Evolutionary conservation across 2,113 vertebrate species (phyloP), one percentile per base, ranked within the genome.

Genomic region (Numenius arquata): DNA sequence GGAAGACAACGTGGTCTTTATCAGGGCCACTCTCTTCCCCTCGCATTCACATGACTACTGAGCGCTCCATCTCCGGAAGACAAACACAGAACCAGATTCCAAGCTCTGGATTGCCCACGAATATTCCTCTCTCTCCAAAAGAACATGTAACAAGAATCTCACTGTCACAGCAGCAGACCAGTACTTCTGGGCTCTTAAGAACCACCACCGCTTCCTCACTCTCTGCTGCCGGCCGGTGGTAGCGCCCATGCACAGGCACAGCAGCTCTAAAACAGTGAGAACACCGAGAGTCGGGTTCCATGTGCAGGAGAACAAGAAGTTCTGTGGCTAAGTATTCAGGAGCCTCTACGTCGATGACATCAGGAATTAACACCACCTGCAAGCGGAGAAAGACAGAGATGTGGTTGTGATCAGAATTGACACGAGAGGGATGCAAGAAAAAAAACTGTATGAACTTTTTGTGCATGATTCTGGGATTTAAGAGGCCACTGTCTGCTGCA

Each of bases 211-310:
- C 93, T 63, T 96, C 65, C 36, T 89, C 72, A 4, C 66, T 93
- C 8, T 79, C 68, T 41, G 61, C 68, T 12, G 98, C 97, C 0
- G 99, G 99, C 34, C 97, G 95, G 48, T 99, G 99, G 92, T 99
- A 99, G 6, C 99, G 98, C 4, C 95, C 98, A 7, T 99, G 99
- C 70, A 99, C 71, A 12, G 99, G 99, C 86, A 99, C 82, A 3
- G 94, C 83, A 10, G 98, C 97, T 32, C 88, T 96, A 32, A 98
- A 97, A 32, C 93, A 96, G 40, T 26, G 76, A 11, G 95, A 43
- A 16, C 96, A 98, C 67, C 76, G 77, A 32, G 82, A 67, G 45
- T 97, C 97, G 2, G 68, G 75, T 34, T 85, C 91, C 77, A 98
- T 95, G 89, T 97, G 99, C 78, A 99, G 90, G 50, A 99, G 96